These are phyloP conservation scores for Coracias cyanogaster DNA, from an alignment of 2,797 vertebrate genomes.

Conservation along the genomic window DNA sequence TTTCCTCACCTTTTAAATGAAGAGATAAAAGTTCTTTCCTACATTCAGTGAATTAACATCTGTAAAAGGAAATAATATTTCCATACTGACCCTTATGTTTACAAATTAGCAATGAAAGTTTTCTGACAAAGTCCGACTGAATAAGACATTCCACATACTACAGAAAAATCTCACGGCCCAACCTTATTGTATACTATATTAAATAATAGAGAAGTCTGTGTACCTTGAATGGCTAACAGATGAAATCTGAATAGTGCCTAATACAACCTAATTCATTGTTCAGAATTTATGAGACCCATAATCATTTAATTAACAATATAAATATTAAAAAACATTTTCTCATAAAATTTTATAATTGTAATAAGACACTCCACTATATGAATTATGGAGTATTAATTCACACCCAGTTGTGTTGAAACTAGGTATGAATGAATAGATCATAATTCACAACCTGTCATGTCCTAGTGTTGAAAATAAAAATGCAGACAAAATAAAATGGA, in stretches of 20 bases:
- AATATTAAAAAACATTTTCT: constrained; percentile 82
- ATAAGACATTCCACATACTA: not conserved
- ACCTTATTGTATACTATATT: not conserved
- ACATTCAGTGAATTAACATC: not conserved
- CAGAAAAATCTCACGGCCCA: not conserved
- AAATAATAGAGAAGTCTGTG: constrained; percentile 42
- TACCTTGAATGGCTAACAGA: constrained; percentile 66
- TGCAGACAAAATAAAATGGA: constrained; percentile 64
- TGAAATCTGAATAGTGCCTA: constrained; percentile 70
- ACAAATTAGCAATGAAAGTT: not conserved
- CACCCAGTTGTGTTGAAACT: constrained; percentile 77
- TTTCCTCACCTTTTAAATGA: not conserved
- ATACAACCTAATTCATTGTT: constrained; percentile 70
- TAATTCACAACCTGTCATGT: constrained; percentile 67
- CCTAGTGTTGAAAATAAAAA: constrained; percentile 73
- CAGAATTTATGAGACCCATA: constrained; percentile 77
- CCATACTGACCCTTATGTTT: not conserved
- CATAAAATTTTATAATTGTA: constrained; percentile 83
- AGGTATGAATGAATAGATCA: constrained; percentile 70
- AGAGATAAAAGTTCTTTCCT: not conserved
- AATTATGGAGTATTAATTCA: constrained; percentile 78
- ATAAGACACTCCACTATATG: constrained; percentile 69
- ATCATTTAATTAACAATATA: constrained; percentile 82
- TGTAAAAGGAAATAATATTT: not conserved
- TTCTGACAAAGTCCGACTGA: not conserved